A percentile compares a stretch with the other conserved stretches of the same genome.
Conservation (phyloP, 2,113 vertebrate genomes). For the Coturnix japonica region DNA sequence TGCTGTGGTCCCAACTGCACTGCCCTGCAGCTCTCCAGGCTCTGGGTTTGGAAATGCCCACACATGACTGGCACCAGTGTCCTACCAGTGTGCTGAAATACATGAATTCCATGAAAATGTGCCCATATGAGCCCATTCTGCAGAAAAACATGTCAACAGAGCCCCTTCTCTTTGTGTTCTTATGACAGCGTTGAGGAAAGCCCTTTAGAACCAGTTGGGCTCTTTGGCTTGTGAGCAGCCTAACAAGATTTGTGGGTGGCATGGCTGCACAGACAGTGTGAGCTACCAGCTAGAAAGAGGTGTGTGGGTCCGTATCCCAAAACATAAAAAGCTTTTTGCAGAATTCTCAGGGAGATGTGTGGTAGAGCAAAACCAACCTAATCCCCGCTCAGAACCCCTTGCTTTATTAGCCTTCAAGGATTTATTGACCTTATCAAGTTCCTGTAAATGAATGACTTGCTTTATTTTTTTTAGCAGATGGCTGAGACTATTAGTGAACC, state of each 20-base stretch:
- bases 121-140: neutral
- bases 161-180: neutral
- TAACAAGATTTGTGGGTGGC: accelerated
- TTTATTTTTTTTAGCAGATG: slow-evolving; percentile 20
- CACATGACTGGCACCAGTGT: accelerated
- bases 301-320: neutral
- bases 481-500: neutral
- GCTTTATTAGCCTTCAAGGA: slow-evolving; percentile 12
- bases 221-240: neutral
- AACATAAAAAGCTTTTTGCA: neutral
- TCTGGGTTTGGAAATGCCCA: neutral
- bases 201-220: neutral
- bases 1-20: accelerated
- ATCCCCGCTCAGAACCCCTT: neutral
- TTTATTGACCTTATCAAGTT: neutral
- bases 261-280: neutral
- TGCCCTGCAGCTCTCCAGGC: neutral
- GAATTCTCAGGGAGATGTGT: neutral
- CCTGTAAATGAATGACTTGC: neutral
- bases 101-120: neutral
- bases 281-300: neutral
- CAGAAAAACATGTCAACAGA: neutral
- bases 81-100: neutral
- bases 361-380: neutral
- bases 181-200: neutral